Conservation (phyloP, 1,140 invertebrate species). For the Calliphora vicina region DNA sequence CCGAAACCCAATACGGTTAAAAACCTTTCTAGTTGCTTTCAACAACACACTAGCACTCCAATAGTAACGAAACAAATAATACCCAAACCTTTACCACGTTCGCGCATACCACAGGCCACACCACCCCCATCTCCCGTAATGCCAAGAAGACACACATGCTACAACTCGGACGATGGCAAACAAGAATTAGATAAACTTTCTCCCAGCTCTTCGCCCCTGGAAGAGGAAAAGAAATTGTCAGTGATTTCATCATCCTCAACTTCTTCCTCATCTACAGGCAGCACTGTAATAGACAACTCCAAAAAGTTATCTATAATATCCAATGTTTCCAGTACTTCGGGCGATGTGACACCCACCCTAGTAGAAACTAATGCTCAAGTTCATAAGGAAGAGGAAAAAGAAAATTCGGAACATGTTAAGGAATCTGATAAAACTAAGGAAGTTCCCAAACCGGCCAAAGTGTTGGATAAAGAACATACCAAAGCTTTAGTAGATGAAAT, state of each 20-base stretch:
- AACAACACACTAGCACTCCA: constrained; percentile 28
- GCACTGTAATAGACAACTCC: background rate
- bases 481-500: background rate
- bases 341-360: background rate
- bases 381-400: background rate
- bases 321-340: background rate
- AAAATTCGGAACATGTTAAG: background rate
- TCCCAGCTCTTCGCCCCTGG: background rate
- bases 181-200: background rate
- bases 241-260: constrained; percentile 3
- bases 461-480: background rate
- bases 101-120: constrained; percentile 55
- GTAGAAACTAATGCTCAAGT: constrained; percentile 16
- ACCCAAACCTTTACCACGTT: constrained; percentile 52
- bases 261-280: background rate
- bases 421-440: too few species aligned
- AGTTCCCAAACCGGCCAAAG: background rate
- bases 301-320: constrained; percentile 1
- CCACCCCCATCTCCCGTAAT: constrained; percentile 53
- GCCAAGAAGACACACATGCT: constrained; percentile 27
- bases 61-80: constrained; percentile 18
- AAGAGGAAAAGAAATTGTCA: background rate
- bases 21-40: constrained; percentile 55
- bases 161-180: background rate
- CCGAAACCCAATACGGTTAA: constrained; percentile 60